Percentiles rank a stretch among this genome's conserved stretches.
phyloP scores from a whole-genome alignment of 2,888 invertebrate genomes.

The Coenonympha glycerion region DNA sequence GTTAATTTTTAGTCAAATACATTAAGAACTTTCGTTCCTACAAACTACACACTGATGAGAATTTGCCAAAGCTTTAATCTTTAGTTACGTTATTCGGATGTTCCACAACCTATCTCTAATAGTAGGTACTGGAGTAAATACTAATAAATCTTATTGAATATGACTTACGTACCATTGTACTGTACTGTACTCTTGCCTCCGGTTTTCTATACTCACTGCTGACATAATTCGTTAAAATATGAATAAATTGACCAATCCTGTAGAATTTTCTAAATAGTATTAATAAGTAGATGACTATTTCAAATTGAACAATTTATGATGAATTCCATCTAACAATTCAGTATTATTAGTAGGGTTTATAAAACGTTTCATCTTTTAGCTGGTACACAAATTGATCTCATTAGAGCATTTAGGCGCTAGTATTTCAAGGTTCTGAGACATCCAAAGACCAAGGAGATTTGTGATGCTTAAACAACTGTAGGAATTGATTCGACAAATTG shows the following conservation, averaged over 20 bases:
- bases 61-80: constrained; percentile 2
- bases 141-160: no score
- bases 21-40: constrained; percentile 25
- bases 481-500: constrained; percentile 17
- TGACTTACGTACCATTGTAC: no score
- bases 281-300: constrained; percentile 22
- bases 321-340: constrained; percentile 4
- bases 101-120: no score
- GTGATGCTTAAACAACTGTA: no score
- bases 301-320: constrained; percentile 20
- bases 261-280: constrained; percentile 16
- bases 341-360: constrained; percentile 18
- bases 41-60: constrained; percentile 18
- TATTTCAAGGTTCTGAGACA: no score
- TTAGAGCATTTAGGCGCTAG: constrained; percentile 15
- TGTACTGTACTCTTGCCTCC: no score
- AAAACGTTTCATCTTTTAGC: constrained; percentile 1
- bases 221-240: constrained; percentile 7
- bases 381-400: constrained; percentile 10
- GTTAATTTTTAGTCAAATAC: no score
- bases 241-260: constrained; percentile 23
- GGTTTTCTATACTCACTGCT: no score
- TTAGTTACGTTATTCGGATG: no score
- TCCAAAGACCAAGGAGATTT: no score
- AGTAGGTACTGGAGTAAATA: no score